phyloP scores from a whole-genome alignment of 2,888 invertebrate genomes.

The Drosophila diplacantha region DNA sequence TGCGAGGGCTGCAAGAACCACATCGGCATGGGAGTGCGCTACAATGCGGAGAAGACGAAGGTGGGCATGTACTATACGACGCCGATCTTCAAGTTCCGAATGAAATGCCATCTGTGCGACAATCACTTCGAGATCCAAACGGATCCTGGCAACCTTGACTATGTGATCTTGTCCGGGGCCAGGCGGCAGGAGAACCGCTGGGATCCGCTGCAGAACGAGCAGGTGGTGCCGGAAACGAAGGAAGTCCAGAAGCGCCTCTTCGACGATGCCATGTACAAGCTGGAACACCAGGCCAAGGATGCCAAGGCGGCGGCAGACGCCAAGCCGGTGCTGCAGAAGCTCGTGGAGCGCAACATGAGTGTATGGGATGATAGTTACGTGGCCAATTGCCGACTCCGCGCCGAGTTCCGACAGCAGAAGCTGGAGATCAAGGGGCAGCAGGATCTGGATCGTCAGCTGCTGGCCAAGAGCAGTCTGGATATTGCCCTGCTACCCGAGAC shows the following conservation, averaged over 20 bases:
- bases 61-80: conserved; percentile 99
- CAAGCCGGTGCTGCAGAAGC: conserved; percentile 85
- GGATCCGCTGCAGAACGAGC: conserved; percentile 98
- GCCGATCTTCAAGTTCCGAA: conserved; percentile 97
- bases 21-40: conserved; percentile 99
- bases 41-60: conserved; percentile 95
- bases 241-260: conserved; percentile 92
- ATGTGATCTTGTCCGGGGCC: conserved; percentile 96
- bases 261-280: conserved; percentile 98
- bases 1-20: conserved; percentile 98
- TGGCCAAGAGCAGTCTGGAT: conserved; percentile 86
- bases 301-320: conserved; percentile 83
- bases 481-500: conserved; percentile 88
- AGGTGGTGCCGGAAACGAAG: conserved; percentile 94
- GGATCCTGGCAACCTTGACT: conserved; percentile 98
- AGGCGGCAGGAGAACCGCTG: conserved; percentile 97
- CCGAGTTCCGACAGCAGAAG: conserved; percentile 87
- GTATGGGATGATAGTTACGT: conserved; percentile 95
- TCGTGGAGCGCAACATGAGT: conserved; percentile 88
- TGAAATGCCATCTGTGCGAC: conserved; percentile 98
- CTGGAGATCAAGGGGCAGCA: conserved; percentile 85
- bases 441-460: conserved; percentile 83
- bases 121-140: conserved; percentile 99
- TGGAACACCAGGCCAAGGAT: conserved; percentile 95
- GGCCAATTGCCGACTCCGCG: conserved; percentile 90